A percentile compares a stretch with the other conserved stretches of the same genome.
phyloP scores from a whole-genome alignment of 2,888 invertebrate genomes.

The Cephus pulcher region DNA sequence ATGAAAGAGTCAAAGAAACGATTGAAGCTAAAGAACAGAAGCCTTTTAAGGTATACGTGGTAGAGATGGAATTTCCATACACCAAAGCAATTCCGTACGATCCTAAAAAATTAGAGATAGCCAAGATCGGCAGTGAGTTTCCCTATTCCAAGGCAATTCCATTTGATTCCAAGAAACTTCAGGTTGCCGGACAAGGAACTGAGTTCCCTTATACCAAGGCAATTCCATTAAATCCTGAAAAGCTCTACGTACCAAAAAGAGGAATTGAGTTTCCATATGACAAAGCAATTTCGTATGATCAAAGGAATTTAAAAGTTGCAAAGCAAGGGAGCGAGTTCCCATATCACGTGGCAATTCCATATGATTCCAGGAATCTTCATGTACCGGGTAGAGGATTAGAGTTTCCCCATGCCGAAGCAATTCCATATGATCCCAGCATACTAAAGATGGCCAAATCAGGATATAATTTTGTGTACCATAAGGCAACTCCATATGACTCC shows the following conservation, averaged over 20 bases:
- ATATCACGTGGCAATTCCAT: slow-evolving; percentile 21
- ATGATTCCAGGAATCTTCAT: slow-evolving; percentile 16
- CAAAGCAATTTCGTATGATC: slow-evolving; percentile 26
- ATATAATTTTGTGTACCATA: slow-evolving; percentile 19
- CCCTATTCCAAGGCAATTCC: slow-evolving; percentile 27
- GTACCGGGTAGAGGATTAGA: background rate
- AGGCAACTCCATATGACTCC: slow-evolving; percentile 20
- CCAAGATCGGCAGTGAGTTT: slow-evolving; percentile 1
- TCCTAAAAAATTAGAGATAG: slow-evolving; percentile 17
- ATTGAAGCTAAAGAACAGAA: background rate
- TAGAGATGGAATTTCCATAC: slow-evolving; percentile 20
- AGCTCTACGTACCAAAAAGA: slow-evolving; percentile 12
- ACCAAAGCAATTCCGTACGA: slow-evolving; percentile 20
- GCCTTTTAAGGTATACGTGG: too few species aligned
- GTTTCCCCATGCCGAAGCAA: slow-evolving; percentile 22
- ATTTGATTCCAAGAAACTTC: slow-evolving; percentile 25
- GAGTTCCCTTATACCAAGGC: slow-evolving; percentile 25
- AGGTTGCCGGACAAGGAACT: background rate
- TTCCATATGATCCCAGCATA: slow-evolving; percentile 27
- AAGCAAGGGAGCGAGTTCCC: slow-evolving; percentile 15
- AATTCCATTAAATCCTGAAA: slow-evolving; percentile 17
- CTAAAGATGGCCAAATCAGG: background rate
- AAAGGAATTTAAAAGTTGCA: slow-evolving; percentile 18
- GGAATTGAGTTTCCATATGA: slow-evolving; percentile 14
- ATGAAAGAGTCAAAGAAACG: slow-evolving; percentile 7